These are phyloP conservation scores for Trachelus troglodyta DNA, from an alignment of 2,888 invertebrate genomes.

Conservation along the genomic window DNA sequence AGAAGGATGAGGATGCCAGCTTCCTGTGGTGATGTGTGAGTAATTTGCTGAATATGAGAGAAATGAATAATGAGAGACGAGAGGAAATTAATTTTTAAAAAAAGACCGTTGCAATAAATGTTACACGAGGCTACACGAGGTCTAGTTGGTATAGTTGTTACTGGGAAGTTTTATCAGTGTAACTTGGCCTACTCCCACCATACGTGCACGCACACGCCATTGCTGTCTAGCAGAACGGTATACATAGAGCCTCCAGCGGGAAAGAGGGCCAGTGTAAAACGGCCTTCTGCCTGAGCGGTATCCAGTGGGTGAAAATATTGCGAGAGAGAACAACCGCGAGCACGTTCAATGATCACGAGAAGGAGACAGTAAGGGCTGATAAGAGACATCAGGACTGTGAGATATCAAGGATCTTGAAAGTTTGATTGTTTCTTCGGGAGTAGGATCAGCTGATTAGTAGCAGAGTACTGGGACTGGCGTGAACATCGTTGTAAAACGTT, in stretches of 20 bases:
- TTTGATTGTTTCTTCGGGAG: not conserved
- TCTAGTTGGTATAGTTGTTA: not conserved
- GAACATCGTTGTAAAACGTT: not conserved
- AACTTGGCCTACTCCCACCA: slow-evolving; percentile 3
- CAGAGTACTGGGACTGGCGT: not conserved
- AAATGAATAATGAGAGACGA: not conserved
- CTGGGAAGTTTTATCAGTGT: not conserved
- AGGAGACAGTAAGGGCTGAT: not conserved
- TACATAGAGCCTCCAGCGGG: slow-evolving; percentile 54
- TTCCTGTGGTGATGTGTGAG: not conserved
- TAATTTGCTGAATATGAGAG: not conserved
- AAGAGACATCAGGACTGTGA: not conserved
- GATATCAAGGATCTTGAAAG: not conserved
- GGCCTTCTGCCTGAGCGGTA: slow-evolving; percentile 54
- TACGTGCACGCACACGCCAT: slow-evolving; percentile 3
- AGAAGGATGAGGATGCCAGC: not conserved
- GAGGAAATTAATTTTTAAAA: not conserved
- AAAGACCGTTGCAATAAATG: not conserved
- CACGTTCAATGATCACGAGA: not conserved
- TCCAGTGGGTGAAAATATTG: slow-evolving; percentile 3
- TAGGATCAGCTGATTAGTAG: not conserved
- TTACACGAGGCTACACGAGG: not conserved
- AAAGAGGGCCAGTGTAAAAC: slow-evolving; percentile 60
- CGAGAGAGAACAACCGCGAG: not conserved
- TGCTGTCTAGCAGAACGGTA: slow-evolving; percentile 30